Conservation (phyloP, 2,888 invertebrate genomes). For the Habroteleia sp. region DNA sequence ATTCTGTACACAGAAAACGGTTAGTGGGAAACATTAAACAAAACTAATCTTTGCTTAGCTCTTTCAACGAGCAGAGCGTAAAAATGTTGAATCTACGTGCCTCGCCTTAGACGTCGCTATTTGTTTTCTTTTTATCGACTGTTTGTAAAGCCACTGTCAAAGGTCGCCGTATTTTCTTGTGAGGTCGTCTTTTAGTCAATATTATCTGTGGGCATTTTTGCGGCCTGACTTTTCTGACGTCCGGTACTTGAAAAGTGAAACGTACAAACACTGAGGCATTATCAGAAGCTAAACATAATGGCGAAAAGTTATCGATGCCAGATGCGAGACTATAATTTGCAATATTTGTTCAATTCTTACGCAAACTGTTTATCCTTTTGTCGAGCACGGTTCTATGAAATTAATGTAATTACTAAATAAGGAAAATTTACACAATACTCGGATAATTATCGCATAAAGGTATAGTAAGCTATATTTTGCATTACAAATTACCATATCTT, state of each 20-base stretch:
- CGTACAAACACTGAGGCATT: constrained; percentile 25
- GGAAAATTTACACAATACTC: too few relatives aligned
- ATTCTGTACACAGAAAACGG: constrained; percentile 1
- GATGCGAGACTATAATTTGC: constrained; percentile 9
- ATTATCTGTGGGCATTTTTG: constrained; percentile 48
- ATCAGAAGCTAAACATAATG: constrained; percentile 30
- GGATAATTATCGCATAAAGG: too few relatives aligned
- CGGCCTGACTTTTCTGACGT: constrained; percentile 29
- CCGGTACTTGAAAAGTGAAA: constrained; percentile 42
- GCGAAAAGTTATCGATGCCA: constrained; percentile 21
- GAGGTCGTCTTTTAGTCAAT: constrained; percentile 53
- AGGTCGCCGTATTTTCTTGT: constrained; percentile 54
- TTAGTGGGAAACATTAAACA: constrained; percentile 31
- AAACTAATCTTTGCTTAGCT: constrained; percentile 36
- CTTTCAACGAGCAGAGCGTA: constrained; percentile 27
- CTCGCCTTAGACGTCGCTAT: constrained; percentile 44
- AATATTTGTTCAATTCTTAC: constrained; percentile 14
- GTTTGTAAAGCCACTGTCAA: constrained; percentile 60
- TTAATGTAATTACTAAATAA: background rate
- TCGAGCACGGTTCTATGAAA: too few relatives aligned
- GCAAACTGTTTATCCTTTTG: constrained; percentile 13
- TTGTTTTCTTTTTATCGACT: constrained; percentile 57
- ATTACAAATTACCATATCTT: too few relatives aligned
- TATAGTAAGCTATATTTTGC: too few relatives aligned
- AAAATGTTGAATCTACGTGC: constrained; percentile 37